Base-by-base conservation (phyloP, 1,140 invertebrate genomes). In the Drosophila ambigua region DNA sequence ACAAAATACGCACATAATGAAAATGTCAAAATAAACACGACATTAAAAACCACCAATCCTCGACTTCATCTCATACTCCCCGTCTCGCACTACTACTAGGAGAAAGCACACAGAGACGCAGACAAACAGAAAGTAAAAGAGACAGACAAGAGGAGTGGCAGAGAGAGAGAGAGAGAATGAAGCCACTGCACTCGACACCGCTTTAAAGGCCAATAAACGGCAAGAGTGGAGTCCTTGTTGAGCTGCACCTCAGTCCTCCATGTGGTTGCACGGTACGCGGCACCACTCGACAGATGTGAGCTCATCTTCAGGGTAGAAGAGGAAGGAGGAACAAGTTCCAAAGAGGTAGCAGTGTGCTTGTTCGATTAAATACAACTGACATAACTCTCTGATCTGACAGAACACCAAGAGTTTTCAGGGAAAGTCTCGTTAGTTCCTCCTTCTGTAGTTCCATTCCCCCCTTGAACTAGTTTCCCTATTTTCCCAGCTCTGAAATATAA, bases 1-100 rank as follows among this genome's bases (percentile, higher is more conserved):
- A 65, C 48, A 64, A 66, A 54, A 57, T 45, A 76, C 55, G 72
- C 83, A 76, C 83, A 88, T 87, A 87, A 87, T 87, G 83, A 88
- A 88, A 88, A 88, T 88, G 83, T 88, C 79, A 88, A 88, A 88
- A 88, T 88, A 88, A 88, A 88, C 83, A 88, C 83, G 84, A 88
- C 83, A 88, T 88, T 88, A 88, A 88, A 88, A 88, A 88, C 69
- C 69, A 58, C 52, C 35, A 58, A 69, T 58, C 51, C 53, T 35
- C 45, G 31, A 16, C 62, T 28, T 45, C 44, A 20, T n/a, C n/a
- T 5, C n/a, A 51, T 16, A 20, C 7, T n/a, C 2, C 24, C 24
- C 11, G 3, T 5, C 15, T 2, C 7, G 2, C 55, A 5, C 8
- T 9, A 13, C n/a, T 20, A n/a, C 41, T 49, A 31, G 46, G 11